Base-by-base conservation (phyloP, 1,140 invertebrate species). In the Yoshiicerus persimilis region DNA sequence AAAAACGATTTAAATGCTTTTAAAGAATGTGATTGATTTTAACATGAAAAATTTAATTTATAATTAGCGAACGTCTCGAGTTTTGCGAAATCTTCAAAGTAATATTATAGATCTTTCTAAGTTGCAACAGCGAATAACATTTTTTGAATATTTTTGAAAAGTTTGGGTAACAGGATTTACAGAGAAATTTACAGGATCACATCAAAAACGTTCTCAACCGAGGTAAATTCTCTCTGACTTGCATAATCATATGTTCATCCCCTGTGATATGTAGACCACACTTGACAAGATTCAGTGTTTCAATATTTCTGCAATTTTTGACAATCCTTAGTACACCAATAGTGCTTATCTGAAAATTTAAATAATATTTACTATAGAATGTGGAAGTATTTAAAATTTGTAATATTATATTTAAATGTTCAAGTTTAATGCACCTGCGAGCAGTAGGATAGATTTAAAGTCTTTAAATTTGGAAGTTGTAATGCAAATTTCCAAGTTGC, bases 191-290 rank as follows among this genome's bases (percentile, higher is more conserved):
- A n/a, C n/a, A n/a, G n/a, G n/a, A n/a, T 75, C 4, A 32, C 11
- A 34, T 20, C 13, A 77, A 36, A 77, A 56, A 56, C 16, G 66
- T 64, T 20, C 23, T 36, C 1, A 87, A 30, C 5, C 87, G 47
- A 1, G 41, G 47, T 36, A 84, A 62, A 27, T 9, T 84, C 13
- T 32, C 38, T 38, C 36, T 9, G 11, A 84, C 10, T 84, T 87
- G 23, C 0, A 75, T 10, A 36, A 88, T 84, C 34, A 88, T 20
- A 13, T 20, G 2, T 32, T 41, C 38, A 86, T 86, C 64, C 2
- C 84, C 64, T 1, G 83, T 88, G n/a, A 88, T 86, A 47, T 86
- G 87, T 16, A 77, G 25, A 30, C 87, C 87, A 86, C 87, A 88
- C 2, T 47, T 27, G 0, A 38, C 20, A 0, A 88, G 25, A n/a